Conservation (phyloP, 2,113 vertebrate species). For the Oncorhynchus gorbuscha region DNA sequence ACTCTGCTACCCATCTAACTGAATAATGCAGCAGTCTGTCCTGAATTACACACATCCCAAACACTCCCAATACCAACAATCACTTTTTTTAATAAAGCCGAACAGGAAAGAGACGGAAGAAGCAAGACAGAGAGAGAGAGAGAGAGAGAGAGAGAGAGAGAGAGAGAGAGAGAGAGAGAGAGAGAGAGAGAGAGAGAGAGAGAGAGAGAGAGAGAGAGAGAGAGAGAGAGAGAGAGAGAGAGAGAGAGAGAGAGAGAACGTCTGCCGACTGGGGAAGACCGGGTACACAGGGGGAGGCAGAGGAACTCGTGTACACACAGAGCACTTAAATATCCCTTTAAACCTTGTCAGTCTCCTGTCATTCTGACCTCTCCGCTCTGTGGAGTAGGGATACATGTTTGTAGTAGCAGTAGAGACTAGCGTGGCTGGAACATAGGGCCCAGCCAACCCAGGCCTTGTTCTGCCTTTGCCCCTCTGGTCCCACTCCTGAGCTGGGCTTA, state of each 20-base stretch:
- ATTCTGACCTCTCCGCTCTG: not conserved
- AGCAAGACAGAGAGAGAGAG: no score
- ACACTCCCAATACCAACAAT: constrained; percentile 1
- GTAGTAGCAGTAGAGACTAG: not conserved
- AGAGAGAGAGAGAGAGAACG: not conserved
- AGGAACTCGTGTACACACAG: not conserved
- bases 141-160: not conserved
- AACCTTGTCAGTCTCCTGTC: constrained; percentile 21
- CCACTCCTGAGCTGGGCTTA: not conserved
- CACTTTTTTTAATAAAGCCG: constrained; percentile 32
- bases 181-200: not conserved
- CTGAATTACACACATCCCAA: constrained; percentile 30
- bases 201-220: not conserved
- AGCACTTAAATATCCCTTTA: constrained; percentile 8
- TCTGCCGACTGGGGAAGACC: not conserved
- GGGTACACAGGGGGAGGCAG: not conserved
- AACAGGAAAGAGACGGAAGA: not conserved
- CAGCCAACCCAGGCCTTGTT: not conserved
- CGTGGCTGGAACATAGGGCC: not conserved
- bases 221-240: not conserved
- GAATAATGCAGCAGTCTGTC: constrained; percentile 26
- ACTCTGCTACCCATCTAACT: constrained; percentile 1
- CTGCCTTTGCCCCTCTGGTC: not conserved
- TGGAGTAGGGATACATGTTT: not conserved
- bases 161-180: not conserved